A percentile compares a stretch with the other conserved stretches of the same genome.
Evolutionary conservation across 2,888 invertebrate genomes (phyloP).

Genomic region (Caenorhabditis sinica): DNA sequence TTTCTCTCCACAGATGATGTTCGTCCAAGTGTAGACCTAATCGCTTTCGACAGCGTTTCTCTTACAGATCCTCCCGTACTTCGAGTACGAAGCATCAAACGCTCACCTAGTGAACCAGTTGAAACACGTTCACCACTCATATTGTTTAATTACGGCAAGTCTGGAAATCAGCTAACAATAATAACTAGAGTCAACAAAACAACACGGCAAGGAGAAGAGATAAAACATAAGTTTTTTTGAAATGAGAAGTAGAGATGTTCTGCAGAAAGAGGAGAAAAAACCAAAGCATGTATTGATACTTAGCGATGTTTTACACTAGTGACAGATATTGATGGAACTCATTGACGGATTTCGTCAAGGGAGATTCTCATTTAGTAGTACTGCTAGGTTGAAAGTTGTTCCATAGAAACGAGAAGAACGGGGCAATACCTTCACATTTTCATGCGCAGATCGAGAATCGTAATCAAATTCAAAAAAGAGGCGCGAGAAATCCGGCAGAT

Average conservation of each 20-base stretch:
- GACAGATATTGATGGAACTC: conserved; percentile 56
- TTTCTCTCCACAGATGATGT: conserved; percentile 62
- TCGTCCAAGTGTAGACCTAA: conserved; percentile 66
- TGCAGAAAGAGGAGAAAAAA: conserved; percentile 29
- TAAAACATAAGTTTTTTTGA: conserved; percentile 11
- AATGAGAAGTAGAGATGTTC: conserved; percentile 39
- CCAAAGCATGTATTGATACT: conserved; percentile 56
- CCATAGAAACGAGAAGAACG: neutral
- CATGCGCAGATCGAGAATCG: conserved; percentile 4
- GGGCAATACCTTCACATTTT: neutral
- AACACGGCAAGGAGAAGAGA: neutral
- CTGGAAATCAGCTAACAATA: conserved; percentile 17
- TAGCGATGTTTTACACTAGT: conserved; percentile 61
- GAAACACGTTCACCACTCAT: conserved; percentile 68
- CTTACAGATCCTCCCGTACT: conserved; percentile 64
- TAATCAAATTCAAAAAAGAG: conserved; percentile 51
- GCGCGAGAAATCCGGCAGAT: conserved; percentile 48
- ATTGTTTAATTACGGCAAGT: conserved; percentile 37
- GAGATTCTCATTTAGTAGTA: conserved; percentile 3
- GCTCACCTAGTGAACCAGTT: conserved; percentile 69
- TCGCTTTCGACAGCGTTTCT: conserved; percentile 67
- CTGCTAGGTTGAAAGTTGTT: neutral
- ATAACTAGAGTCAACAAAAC: neutral
- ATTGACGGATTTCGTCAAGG: conserved; percentile 29
- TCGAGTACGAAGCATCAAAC: conserved; percentile 66